Base-by-base conservation (phyloP, 2,113 vertebrate species). In the Xenopus tropicalis region DNA sequence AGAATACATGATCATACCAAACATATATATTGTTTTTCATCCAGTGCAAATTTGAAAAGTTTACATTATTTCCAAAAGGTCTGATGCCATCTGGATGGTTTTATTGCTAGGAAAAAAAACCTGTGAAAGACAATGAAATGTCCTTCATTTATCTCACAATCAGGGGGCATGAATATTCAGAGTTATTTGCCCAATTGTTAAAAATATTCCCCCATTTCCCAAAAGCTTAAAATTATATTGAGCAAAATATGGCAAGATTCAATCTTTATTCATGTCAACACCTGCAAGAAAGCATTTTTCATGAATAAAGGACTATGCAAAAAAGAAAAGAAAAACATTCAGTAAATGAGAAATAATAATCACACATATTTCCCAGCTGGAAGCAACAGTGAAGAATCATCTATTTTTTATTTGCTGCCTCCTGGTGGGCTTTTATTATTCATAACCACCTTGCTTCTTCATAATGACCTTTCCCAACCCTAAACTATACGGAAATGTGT, bases 111-210 rank as follows among this genome's bases (percentile, higher is more conserved):
- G 61, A 54, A 69, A 61, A 61, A 61, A 63, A 11, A 44, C 43
- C 42, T 63, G 52, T 54, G 43, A 29, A 25, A 75, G 66, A 74
- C 56, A 76, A 69, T 69, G 3, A 69, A 76, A 54, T 63, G 59
- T 68, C 43, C 63, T 74, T 54, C 54, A 46, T 14, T 56, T 76
- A 24, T 76, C 66, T 63, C 63, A 54, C 56, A 69, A 76, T 14
- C 44, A 69, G 59, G 51, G 23, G 16, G 46, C 58, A 76, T 76
- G 73, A 76, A 76, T 76, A 76, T 76, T 76, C 73, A 76, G 58
- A 69, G 51, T 61, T 67, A 58, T 74, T 20, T 42, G 67, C 66
- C 67, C 64, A 74, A 74, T 67, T 22, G 52, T 54, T 12, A 61
- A 69, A 29, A 74, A n/a, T 59, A 64, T 42, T 29, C 65, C 58